phyloP scores from a whole-genome alignment of 2,888 invertebrate species.

The Polydrusus tereticollis region DNA sequence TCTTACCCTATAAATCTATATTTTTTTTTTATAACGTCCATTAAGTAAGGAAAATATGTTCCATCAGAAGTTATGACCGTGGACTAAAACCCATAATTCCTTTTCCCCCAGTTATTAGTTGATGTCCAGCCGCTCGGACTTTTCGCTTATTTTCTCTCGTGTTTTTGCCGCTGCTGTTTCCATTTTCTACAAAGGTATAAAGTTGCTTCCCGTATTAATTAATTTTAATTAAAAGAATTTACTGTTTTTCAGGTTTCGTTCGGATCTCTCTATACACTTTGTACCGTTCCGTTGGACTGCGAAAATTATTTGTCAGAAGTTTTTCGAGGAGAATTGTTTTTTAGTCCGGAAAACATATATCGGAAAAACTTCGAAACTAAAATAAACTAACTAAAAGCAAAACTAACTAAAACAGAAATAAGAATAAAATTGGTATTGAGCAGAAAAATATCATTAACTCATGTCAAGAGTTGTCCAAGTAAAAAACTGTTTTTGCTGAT shows the following conservation, averaged over 20 bases:
- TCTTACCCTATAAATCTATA: too few species aligned
- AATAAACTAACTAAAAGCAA: neutral
- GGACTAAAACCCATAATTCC: neutral
- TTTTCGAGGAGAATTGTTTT: constrained; percentile 19
- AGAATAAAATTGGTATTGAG: too few species aligned
- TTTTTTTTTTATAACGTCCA: too few species aligned
- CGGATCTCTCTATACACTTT: constrained; percentile 23
- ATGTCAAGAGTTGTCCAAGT: too few species aligned
- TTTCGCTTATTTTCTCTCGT: constrained; percentile 25
- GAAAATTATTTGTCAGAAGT: constrained; percentile 37
- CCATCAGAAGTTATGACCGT: neutral
- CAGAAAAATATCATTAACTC: too few species aligned
- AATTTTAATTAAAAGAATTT: constrained; percentile 48
- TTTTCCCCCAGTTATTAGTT: constrained; percentile 20
- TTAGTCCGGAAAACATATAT: constrained; percentile 12
- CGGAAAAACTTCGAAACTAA: neutral
- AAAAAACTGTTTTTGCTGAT: too few species aligned
- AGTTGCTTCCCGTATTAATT: constrained; percentile 43
- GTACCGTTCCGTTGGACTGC: constrained; percentile 28
- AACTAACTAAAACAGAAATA: neutral
- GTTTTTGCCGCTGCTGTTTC: constrained; percentile 24
- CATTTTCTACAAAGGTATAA: constrained; percentile 44
- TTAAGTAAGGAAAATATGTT: too few species aligned
- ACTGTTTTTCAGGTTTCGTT: constrained; percentile 42
- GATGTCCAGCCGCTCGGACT: constrained; percentile 24